phyloP scores from a whole-genome alignment of 2,113 vertebrate species.

The Cavia porcellus region DNA sequence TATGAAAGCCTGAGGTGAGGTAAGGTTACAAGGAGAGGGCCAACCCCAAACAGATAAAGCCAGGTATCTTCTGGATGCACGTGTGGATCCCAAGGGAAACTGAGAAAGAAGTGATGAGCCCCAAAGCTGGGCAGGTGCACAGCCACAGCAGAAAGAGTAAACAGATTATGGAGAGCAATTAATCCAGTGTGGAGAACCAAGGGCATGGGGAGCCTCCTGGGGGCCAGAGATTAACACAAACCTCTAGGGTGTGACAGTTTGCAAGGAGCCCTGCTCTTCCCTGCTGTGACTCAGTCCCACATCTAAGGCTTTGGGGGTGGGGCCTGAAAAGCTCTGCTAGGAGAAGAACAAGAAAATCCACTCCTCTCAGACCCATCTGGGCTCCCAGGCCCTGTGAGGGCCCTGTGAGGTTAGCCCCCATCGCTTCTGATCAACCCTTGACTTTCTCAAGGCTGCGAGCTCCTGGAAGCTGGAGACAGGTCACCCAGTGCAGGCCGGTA shows the following conservation, averaged over 20 bases:
- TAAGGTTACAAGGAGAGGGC: neutral
- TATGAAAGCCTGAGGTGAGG: neutral
- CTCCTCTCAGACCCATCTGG: neutral
- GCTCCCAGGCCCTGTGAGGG: neutral
- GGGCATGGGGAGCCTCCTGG: neutral
- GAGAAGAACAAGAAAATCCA: conserved; percentile 65
- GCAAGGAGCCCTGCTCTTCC: neutral
- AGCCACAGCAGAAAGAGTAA: neutral
- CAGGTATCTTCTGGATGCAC: neutral
- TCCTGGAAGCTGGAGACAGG: neutral
- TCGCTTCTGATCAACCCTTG: neutral
- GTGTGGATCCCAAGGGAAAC: neutral
- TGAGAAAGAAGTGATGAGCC: neutral
- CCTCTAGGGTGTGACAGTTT: conserved; percentile 9
- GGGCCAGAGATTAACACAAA: conserved; percentile 4
- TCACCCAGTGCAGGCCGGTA: neutral
- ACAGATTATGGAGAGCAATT: conserved; percentile 47
- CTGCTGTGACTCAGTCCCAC: conserved; percentile 12
- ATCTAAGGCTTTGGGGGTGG: conserved; percentile 48
- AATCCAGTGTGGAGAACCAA: neutral
- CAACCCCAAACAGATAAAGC: neutral
- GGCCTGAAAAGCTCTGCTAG: conserved; percentile 50
- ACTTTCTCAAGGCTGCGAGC: neutral
- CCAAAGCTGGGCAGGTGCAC: neutral
- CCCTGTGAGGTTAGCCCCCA: neutral